These are phyloP conservation scores for Hydrophis major DNA, from an alignment of 2,797 vertebrate species.

Conservation along the genomic window DNA sequence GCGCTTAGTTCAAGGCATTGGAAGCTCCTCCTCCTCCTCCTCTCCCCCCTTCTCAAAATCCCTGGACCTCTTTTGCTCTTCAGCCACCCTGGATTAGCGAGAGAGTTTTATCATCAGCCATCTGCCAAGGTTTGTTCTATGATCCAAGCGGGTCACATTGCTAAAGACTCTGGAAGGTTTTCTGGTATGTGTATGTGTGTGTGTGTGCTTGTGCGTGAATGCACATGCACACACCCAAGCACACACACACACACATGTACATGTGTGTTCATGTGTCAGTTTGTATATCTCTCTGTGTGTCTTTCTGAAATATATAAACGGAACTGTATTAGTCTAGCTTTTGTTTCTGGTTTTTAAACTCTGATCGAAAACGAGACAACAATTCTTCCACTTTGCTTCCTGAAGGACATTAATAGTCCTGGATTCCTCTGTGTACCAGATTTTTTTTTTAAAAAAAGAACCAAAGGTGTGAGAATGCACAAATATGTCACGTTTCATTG, in stretches of 20 bases:
- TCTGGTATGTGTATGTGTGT: neutral
- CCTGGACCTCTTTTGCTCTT: constrained; percentile 65
- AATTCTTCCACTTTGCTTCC: neutral
- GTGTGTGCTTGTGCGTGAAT: too few species aligned
- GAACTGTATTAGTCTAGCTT: constrained; percentile 35
- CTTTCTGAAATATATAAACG: neutral
- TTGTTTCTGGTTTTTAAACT: constrained; percentile 42
- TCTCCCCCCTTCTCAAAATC: neutral
- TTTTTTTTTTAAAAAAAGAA: neutral
- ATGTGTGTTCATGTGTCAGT: neutral
- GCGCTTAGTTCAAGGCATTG: constrained; percentile 52
- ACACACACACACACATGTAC: too few species aligned
- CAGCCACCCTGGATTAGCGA: constrained; percentile 65
- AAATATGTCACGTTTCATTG: neutral
- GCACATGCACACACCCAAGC: too few species aligned
- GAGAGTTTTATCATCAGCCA: constrained; percentile 66
- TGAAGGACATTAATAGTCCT: neutral
- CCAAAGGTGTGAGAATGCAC: neutral
- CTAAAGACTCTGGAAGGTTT: constrained; percentile 62
- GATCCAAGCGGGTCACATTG: constrained; percentile 56
- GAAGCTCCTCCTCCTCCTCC: constrained; percentile 54
- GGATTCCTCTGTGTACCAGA: neutral
- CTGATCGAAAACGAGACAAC: neutral
- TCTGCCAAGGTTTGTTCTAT: constrained; percentile 66
- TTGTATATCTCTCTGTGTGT: neutral